phyloP scores from a whole-genome alignment of 2,888 invertebrate species.

The Xestia rhomboidea region DNA sequence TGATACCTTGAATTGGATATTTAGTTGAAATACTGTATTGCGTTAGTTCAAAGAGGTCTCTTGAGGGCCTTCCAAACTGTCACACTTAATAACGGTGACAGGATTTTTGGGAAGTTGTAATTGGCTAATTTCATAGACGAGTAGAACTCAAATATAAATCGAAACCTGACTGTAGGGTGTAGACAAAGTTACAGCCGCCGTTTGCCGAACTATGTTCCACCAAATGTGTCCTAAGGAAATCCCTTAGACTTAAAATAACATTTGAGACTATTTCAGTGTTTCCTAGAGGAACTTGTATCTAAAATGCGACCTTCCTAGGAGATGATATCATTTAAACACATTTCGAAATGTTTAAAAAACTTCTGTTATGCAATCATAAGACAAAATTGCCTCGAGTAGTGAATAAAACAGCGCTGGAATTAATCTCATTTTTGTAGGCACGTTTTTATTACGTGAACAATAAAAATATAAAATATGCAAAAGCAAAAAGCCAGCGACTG shows the following conservation, averaged over 20 bases:
- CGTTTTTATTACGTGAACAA: slow-evolving; percentile 19
- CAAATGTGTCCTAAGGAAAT: background rate
- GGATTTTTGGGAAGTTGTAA: background rate
- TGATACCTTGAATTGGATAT: slow-evolving; percentile 42
- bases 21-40: slow-evolving; percentile 39
- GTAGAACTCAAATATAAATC: background rate
- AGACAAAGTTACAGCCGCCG: background rate
- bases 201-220: background rate
- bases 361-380: slow-evolving; percentile 4
- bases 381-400: background rate
- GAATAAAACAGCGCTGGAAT: slow-evolving; percentile 7
- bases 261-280: background rate
- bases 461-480: slow-evolving; percentile 9
- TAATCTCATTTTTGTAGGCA: slow-evolving; percentile 25
- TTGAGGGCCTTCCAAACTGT: slow-evolving; percentile 12
- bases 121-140: background rate
- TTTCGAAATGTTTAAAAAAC: slow-evolving; percentile 4
- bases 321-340: slow-evolving; percentile 18
- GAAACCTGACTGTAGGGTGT: background rate
- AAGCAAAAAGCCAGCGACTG: slow-evolving; percentile 33
- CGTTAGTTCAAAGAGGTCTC: slow-evolving; percentile 25
- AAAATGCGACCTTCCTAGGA: background rate
- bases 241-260: background rate
- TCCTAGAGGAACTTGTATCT: background rate
- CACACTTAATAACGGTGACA: background rate